Percentiles rank a stretch among this genome's conserved stretches.
Evolutionary conservation across 2,113 vertebrate species (phyloP).

Genomic region (Orientallactaga bullata): DNA sequence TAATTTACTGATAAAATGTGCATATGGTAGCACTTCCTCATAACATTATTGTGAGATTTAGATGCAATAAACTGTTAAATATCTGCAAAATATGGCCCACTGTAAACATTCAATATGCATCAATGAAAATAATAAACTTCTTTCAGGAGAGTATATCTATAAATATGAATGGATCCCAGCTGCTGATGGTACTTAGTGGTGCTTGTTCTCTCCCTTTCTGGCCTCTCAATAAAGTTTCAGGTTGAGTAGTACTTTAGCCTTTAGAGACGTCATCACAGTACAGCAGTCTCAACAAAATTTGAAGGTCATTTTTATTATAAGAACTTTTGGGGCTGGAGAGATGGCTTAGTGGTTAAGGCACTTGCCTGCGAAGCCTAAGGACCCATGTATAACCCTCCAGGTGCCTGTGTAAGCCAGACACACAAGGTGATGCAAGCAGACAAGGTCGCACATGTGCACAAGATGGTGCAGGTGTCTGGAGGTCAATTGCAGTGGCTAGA

Average conservation of each 20-base stretch:
- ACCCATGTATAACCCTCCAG: no score
- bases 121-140: not conserved
- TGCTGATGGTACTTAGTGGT: not conserved
- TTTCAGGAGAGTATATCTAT: not conserved
- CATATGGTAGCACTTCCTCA: not conserved
- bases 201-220: not conserved
- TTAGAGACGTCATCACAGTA: not conserved
- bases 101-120: not conserved
- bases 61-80: constrained; percentile 18
- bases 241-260: not conserved
- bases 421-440: no score
- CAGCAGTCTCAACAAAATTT: not conserved
- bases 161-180: constrained; percentile 15
- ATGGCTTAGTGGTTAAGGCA: no score
- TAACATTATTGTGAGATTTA: constrained; percentile 43
- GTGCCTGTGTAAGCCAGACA: no score
- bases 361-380: no score
- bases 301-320: constrained; percentile 20
- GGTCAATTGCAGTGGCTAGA: no score
- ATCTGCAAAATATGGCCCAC: not conserved
- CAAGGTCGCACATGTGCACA: no score
- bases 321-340: not conserved
- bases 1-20: constrained; percentile 32
- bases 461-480: no score
- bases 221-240: not conserved